A percentile compares a stretch with the other conserved stretches of the same genome.
Conservation (phyloP, 1,140 invertebrate genomes). For the Cotesia chilonis region DNA sequence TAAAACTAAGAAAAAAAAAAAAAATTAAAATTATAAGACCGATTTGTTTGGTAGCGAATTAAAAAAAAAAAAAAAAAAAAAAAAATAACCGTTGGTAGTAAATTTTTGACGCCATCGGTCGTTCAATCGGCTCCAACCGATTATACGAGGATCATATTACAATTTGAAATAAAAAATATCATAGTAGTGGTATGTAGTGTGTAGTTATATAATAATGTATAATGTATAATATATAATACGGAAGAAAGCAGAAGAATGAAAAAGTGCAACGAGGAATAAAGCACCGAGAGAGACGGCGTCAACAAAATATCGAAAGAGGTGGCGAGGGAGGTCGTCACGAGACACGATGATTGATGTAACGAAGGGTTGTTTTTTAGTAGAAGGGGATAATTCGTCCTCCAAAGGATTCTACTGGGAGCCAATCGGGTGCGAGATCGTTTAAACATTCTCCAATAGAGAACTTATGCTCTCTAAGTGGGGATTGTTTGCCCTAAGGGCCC, state of each 20-base stretch:
- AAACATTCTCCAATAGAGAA: conserved; percentile 50
- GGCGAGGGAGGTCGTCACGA: conserved; percentile 56
- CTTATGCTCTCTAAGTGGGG: conserved; percentile 47
- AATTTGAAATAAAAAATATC: conserved; percentile 29
- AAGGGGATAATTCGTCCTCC: conserved; percentile 34
- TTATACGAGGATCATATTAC: conserved; percentile 44
- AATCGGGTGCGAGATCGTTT: neutral
- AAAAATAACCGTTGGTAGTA: conserved; percentile 55
- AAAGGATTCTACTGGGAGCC: conserved; percentile 50
- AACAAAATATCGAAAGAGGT: conserved; percentile 48
- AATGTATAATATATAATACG: neutral
- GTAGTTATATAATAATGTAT: conserved; percentile 19
- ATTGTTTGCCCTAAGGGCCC: conserved; percentile 56
- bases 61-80: conserved; percentile 37
- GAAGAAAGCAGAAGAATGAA: conserved; percentile 5
- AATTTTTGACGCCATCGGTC: conserved; percentile 32
- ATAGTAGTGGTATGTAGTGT: neutral
- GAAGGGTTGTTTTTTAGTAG: conserved; percentile 56
- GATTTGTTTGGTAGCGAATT: no score
- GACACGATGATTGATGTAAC: conserved; percentile 58
- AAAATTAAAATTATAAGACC: no score
- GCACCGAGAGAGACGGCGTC: conserved; percentile 12
- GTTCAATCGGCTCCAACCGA: conserved; percentile 53
- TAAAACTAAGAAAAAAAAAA: no score
- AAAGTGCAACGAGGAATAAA: conserved; percentile 18